Conservation (phyloP, 37 sponge, comb jelly and placozoan genomes). For the Petrosia ficiformis region DNA sequence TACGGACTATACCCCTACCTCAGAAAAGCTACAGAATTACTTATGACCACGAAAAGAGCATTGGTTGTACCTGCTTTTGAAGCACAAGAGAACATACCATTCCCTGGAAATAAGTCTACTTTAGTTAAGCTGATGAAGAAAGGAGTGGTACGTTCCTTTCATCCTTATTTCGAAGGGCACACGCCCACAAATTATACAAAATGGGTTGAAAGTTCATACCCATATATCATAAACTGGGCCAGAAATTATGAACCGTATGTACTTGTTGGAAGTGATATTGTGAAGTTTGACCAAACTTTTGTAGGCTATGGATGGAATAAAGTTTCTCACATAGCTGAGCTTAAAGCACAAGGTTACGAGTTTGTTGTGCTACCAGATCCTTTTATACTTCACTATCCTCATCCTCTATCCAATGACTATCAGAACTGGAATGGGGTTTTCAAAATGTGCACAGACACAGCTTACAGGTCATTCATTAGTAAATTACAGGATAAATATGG, state of each 20-base stretch:
- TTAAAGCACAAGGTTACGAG: constrained; percentile 65
- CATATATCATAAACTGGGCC: constrained; percentile 79
- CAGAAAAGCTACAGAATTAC: no score
- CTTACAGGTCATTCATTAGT: no score
- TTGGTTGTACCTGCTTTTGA: constrained; percentile 91
- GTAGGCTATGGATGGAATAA: constrained; percentile 96
- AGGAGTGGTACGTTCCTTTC: constrained; percentile 47
- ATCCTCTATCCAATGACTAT: constrained; percentile 82
- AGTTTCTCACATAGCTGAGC: constrained; percentile 86
- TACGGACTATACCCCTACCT: no score
- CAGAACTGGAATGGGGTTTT: no score
- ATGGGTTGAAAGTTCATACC: constrained; percentile 46
- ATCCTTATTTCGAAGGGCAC: constrained; percentile 76
- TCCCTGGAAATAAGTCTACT: constrained; percentile 49
- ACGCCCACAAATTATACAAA: constrained; percentile 66
- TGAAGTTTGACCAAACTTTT: constrained; percentile 72
- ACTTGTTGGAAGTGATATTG: constrained; percentile 50
- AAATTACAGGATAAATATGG: no score
- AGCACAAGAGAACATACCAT: constrained; percentile 54
- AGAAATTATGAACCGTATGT: constrained; percentile 86
- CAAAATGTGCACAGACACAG: no score
- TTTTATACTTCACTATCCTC: constrained; percentile 89
- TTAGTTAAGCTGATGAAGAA: constrained; percentile 56
- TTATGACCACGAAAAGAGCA: no score
- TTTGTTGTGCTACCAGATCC: constrained; percentile 82